Conservation (phyloP, 2,113 vertebrate species). For the Cephalopterus ornatus region DNA sequence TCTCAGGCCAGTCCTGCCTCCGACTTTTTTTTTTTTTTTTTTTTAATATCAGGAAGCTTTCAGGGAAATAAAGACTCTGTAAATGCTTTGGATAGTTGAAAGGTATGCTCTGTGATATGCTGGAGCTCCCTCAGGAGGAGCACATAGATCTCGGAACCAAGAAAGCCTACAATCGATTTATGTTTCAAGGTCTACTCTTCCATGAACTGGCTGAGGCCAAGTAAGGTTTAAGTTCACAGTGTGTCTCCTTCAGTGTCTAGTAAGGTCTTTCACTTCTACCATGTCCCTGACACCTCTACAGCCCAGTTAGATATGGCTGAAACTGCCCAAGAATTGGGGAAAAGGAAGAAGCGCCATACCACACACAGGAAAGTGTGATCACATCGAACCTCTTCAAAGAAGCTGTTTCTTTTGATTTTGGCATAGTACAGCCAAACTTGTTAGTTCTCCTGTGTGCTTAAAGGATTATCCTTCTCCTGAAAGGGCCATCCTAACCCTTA, state of each 20-base stretch:
- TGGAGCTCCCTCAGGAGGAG: neutral
- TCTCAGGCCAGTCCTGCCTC: neutral
- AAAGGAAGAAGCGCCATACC: neutral
- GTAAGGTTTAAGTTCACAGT: neutral
- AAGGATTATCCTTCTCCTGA: neutral
- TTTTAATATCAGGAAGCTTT: neutral
- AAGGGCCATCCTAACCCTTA: neutral
- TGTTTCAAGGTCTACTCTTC: neutral
- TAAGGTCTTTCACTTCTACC: neutral
- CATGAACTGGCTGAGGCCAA: neutral
- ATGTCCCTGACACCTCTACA: neutral
- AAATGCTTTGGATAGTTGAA: neutral
- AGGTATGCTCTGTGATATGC: neutral
- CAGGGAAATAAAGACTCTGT: neutral
- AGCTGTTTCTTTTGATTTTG: neutral
- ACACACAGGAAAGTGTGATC: accelerated
- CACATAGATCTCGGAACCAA: neutral
- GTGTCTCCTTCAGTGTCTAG: neutral
- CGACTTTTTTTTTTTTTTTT: neutral
- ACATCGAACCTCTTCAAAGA: neutral
- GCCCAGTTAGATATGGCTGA: neutral
- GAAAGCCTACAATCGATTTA: neutral
- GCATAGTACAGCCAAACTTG: neutral
- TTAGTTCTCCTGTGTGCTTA: neutral
- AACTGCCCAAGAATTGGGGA: neutral